Percentiles rank a stretch among this genome's conserved stretches.
phyloP scores from a whole-genome alignment of 2,888 invertebrate species.

The Chydorus sphaericus region DNA sequence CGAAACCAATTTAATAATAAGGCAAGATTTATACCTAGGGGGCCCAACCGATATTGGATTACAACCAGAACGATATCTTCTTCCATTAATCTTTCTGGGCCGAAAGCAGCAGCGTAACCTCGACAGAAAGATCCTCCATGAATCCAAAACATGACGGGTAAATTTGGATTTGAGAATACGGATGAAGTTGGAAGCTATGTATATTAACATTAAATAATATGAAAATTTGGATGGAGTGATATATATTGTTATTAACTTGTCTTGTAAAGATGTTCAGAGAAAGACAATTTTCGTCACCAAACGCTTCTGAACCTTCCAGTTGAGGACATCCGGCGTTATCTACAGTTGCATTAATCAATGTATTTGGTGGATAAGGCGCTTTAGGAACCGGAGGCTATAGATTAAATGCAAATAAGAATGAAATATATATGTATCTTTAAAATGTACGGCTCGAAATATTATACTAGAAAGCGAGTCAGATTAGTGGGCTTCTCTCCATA shows the following conservation, averaged over 20 bases:
- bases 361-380: slow-evolving; percentile 2
- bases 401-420: too few relatives aligned
- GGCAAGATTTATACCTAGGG: too few relatives aligned
- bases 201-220: not conserved
- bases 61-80: slow-evolving; percentile 37
- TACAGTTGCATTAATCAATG: slow-evolving; percentile 1
- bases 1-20: too few relatives aligned
- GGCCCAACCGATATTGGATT: slow-evolving; percentile 37
- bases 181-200: too few relatives aligned
- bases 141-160: slow-evolving; percentile 36
- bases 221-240: too few relatives aligned
- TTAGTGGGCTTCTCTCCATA: slow-evolving; percentile 12
- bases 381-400: slow-evolving; percentile 14
- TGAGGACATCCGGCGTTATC: slow-evolving; percentile 11
- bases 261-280: slow-evolving; percentile 12
- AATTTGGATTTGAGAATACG: not conserved
- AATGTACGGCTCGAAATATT: too few relatives aligned
- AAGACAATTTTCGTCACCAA: slow-evolving; percentile 13
- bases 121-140: slow-evolving; percentile 37
- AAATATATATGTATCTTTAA: too few relatives aligned
- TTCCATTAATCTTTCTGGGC: slow-evolving; percentile 35
- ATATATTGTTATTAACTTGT: slow-evolving; percentile 11
- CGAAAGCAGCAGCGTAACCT: slow-evolving; percentile 33
- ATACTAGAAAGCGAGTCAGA: slow-evolving; percentile 10
- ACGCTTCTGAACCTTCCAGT: too few relatives aligned